Evolutionary conservation across 2,888 invertebrate species (phyloP), one percentile per base, ranked within the genome.

Genomic region (Hyposoter dolosus): DNA sequence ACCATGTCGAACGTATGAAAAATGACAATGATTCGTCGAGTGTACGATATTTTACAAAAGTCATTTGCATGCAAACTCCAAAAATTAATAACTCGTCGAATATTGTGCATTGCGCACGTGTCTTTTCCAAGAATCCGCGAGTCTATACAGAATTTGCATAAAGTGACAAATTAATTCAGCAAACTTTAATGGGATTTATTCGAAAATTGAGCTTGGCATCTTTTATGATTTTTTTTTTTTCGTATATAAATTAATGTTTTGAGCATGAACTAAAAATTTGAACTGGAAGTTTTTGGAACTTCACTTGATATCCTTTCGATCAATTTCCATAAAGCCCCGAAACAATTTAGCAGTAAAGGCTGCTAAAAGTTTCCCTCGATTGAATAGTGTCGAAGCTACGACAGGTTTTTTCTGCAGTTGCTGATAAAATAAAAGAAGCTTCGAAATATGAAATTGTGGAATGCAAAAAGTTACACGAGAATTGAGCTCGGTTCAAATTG

Each of bases 1-100:
- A 5, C 78, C 76, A 71, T 56, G 71, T 68, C 45, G 50, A 50
- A 47, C 50, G 66, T 69, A 32, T 75, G 50, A 78, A 60, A 71
- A 63, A 53, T 63, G n/a, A 45, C 28, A 68, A 60, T 68, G 12
- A 74, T 53, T 69, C 50, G 43, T n/a, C 23, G n/a, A 63, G 23
- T 28, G 53, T 68, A 47, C 32, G 19, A 65, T 75, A 45, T 80
- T 84, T 65, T 69, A 68, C 32, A 74, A 50, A 19, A 69, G 28
- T 50, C 3, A 75, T 78, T 78, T 75, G 43, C 78, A 82, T 78
- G 45, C 45, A 68, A 23, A 47, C 47, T 32, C 7, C 63, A 45
- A 32, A 45, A 17, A 45, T 17, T n/a, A 47, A 28, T 65, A 65
- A 63, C 47, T 76, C 47, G 28, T 45, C 9, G 28, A 60, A 28